Base-by-base conservation (phyloP, 2,888 invertebrate species). In the Chalcosyrphus nemorum region DNA sequence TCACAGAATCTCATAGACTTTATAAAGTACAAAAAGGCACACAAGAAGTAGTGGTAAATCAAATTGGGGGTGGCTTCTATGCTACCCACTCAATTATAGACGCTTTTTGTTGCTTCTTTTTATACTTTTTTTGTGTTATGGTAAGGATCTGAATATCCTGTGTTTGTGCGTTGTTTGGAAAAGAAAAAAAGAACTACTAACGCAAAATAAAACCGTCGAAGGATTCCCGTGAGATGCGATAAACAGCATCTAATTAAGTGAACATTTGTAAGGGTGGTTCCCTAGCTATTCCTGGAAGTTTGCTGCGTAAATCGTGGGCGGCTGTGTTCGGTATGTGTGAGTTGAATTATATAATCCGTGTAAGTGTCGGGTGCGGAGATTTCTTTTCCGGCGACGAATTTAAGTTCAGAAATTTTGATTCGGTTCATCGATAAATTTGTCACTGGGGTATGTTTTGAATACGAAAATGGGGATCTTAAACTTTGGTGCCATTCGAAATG, bases 141-240 rank as follows among this genome's bases (percentile, higher is more conserved):
- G 21, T n/a, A n/a, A n/a, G 11, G 5, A 50, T 24, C 2, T 7
- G n/a, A n/a, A 0, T 27, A 6, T 50, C 24, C 27, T 27, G 29
- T 7, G 15, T 52, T 27, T 52, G 27, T 29, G 24, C 9, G 13
- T 13, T 24, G 13, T 27, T 50, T 27, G 24, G 19, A 24, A 47
- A 45, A n/a, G n/a, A n/a, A n/a, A n/a, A n/a, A n/a, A n/a, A n/a
- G n/a, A n/a, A n/a, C n/a, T n/a, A 45, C 45, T 45, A 21, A 17
- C 19, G 52, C 11, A 35, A 19, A 50, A 11, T 3, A 24, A 35
- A 6, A 2, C 17, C n/a, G n/a, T 24, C 19, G 4, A 50, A 65
- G 66, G 50, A 66, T 52, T 56, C 45, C 47, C 38, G 21, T 59
- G 59, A 61, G 52, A 52, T 50, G 71, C 13, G 61, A 61, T 61